Evolutionary conservation across 2,888 invertebrate genomes (phyloP).

Genomic region (Calameuta pallipes): DNA sequence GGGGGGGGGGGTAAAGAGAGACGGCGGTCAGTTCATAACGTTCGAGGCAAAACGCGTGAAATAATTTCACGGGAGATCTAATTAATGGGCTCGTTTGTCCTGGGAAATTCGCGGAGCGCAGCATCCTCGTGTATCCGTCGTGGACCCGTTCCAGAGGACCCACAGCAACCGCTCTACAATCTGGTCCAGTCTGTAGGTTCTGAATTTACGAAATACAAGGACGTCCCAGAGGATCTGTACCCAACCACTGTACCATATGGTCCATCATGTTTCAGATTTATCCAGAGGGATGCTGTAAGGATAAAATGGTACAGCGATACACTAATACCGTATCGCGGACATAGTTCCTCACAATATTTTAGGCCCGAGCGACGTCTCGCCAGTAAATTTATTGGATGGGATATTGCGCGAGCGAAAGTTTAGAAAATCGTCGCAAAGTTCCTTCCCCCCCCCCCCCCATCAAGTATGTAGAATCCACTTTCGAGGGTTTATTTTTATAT

Average conservation of each 20-base stretch:
- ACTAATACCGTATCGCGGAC: slow-evolving; percentile 8
- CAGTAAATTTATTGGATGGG: not conserved
- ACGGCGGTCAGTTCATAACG: not conserved
- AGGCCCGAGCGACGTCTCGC: slow-evolving; percentile 30
- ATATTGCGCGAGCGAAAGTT: not conserved
- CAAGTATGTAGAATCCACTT: not conserved
- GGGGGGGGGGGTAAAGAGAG: too few species aligned
- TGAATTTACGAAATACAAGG: not conserved
- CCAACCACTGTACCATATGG: not conserved
- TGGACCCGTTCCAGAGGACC: too few species aligned
- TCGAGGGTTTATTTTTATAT: not conserved
- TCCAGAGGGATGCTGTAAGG: not conserved
- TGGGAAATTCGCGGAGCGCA: not conserved
- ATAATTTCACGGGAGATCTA: not conserved
- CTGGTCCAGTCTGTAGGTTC: too few species aligned
- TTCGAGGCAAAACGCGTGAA: not conserved
- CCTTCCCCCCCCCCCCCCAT: not conserved
- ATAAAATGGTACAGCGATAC: slow-evolving; percentile 32
- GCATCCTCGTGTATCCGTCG: not conserved
- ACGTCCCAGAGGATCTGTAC: not conserved
- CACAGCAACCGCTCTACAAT: too few species aligned
- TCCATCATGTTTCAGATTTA: not conserved
- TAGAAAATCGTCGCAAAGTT: not conserved
- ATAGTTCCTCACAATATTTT: slow-evolving; percentile 55
- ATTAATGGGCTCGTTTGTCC: not conserved